phyloP scores from a whole-genome alignment of 1,140 invertebrate genomes.

The Pseudomyrmex flavicornis region DNA sequence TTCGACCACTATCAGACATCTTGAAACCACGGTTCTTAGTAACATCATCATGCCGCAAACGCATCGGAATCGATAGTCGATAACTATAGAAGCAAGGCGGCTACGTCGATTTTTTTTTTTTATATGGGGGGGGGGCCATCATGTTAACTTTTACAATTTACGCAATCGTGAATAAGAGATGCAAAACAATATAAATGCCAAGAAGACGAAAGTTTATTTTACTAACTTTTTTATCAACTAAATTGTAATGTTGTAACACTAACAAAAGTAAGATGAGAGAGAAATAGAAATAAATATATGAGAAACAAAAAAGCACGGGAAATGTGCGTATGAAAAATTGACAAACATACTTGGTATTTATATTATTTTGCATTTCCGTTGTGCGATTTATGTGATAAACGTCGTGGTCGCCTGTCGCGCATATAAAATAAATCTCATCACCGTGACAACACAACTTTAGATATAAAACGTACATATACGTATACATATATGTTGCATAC shows the following conservation, averaged over 20 bases:
- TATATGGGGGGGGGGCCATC: neutral
- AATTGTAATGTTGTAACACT: neutral
- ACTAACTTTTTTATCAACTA: neutral
- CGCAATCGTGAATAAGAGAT: neutral
- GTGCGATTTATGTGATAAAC: neutral
- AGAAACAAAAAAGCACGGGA: neutral
- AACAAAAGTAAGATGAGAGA: neutral
- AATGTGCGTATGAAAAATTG: neutral
- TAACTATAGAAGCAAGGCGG: slow-evolving; percentile 18
- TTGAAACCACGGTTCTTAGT: slow-evolving; percentile 47
- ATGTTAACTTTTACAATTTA: neutral
- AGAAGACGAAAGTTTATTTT: neutral
- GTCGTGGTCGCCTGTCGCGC: slow-evolving; percentile 39
- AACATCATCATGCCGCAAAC: slow-evolving; percentile 19
- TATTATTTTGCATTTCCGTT: slow-evolving; percentile 4
- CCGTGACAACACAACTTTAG: slow-evolving; percentile 52
- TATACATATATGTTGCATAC: slow-evolving; percentile 48
- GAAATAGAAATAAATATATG: neutral
- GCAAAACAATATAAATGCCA: slow-evolving; percentile 5
- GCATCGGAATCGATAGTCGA: slow-evolving; percentile 11
- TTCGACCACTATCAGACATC: slow-evolving; percentile 42
- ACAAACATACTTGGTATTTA: neutral
- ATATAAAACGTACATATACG: slow-evolving; percentile 44
- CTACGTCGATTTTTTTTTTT: slow-evolving; percentile 21
- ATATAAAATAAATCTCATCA: slow-evolving; percentile 22